Percentiles rank a stretch among this genome's conserved stretches.
Conservation (phyloP, 1,140 invertebrate species). For the Diuraphis noxia region DNA sequence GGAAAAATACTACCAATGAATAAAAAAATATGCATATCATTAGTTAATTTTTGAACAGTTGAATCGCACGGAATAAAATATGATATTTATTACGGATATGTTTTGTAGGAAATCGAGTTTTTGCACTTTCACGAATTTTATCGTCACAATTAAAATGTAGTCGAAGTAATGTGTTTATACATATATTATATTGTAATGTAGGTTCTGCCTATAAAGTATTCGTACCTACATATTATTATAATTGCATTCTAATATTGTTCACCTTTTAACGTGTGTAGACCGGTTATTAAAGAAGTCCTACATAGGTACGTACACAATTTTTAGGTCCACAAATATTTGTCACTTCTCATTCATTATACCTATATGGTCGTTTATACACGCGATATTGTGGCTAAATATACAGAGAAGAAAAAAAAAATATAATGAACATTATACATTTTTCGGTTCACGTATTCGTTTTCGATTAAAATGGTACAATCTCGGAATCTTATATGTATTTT, state of each 20-base stretch:
- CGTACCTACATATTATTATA: not conserved
- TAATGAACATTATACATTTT: not conserved
- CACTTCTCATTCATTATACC: not conserved
- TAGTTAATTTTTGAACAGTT: not conserved
- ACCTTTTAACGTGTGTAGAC: not conserved
- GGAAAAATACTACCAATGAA: too few species aligned
- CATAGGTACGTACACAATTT: not conserved
- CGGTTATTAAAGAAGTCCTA: not conserved
- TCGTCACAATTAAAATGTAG: not conserved
- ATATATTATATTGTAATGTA: not conserved
- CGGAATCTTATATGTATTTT: too few species aligned
- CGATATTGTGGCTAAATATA: too few species aligned
- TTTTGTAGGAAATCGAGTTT: not conserved
- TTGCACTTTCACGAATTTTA: conserved; percentile 7
- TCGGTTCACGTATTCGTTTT: not conserved
- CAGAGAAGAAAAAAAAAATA: not conserved
- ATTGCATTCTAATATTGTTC: not conserved
- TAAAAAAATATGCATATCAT: too few species aligned
- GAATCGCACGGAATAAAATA: not conserved
- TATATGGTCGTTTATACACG: too few species aligned
- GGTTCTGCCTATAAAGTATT: not conserved
- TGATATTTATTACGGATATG: not conserved
- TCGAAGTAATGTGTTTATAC: not conserved
- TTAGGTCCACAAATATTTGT: not conserved
- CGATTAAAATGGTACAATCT: not conserved